A percentile compares a stretch with the other conserved stretches of the same genome.
Conservation (phyloP, 2,888 invertebrate species). For the Odontomyia ornata region DNA sequence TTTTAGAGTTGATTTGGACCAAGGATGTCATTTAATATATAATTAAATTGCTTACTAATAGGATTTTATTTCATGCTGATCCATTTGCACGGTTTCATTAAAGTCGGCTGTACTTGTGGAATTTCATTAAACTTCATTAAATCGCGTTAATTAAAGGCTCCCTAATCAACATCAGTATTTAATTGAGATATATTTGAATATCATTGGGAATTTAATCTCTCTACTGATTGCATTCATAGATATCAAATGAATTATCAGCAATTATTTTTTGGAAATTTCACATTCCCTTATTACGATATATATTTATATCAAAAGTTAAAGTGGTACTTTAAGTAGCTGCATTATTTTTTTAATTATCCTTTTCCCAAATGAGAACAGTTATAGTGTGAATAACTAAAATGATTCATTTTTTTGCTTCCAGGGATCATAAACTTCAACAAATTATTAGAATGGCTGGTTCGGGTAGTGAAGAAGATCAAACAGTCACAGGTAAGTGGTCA, state of each 20-base stretch:
- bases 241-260: not conserved
- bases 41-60: slow-evolving; percentile 4
- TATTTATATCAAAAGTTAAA: not conserved
- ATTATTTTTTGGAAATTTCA: not conserved
- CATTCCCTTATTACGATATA: too few relatives aligned
- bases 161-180: too few relatives aligned
- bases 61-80: not conserved
- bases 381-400: too few relatives aligned
- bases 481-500: slow-evolving; percentile 73
- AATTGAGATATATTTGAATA: too few relatives aligned
- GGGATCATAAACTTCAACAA: slow-evolving; percentile 83
- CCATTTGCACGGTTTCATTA: not conserved
- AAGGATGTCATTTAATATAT: not conserved
- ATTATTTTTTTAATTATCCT: too few relatives aligned
- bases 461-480: slow-evolving; percentile 79
- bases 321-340: not conserved
- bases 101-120: too few relatives aligned
- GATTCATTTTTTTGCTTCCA: too few relatives aligned
- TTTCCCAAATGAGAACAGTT: too few relatives aligned
- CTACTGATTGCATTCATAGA: not conserved
- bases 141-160: not conserved
- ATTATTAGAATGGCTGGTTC: slow-evolving; percentile 78
- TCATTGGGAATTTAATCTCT: too few relatives aligned
- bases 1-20: not conserved
- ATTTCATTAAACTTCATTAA: not conserved